These are phyloP conservation scores for Lophotis ruficrista DNA, from an alignment of 2,113 vertebrate genomes.

Conservation along the genomic window DNA sequence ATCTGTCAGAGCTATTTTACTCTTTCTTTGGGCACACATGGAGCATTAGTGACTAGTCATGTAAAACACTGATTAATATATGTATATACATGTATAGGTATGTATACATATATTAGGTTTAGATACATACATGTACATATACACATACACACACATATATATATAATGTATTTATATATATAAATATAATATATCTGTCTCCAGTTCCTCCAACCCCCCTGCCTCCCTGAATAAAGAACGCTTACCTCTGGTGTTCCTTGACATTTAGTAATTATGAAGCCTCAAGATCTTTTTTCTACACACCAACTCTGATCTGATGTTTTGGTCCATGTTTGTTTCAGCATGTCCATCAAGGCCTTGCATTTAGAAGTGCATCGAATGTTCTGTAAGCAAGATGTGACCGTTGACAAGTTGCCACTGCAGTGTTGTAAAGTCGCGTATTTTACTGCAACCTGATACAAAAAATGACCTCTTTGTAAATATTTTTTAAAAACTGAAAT, in stretches of 20 bases:
- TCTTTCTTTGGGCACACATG: not conserved
- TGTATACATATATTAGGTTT: no score
- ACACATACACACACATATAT: no score
- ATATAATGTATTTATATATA: no score
- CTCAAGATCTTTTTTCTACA: not conserved
- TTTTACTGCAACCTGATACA: not conserved
- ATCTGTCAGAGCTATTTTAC: not conserved
- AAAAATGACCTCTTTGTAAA: not conserved
- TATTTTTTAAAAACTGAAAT: not conserved
- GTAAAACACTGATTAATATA: not conserved
- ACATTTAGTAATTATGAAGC: not conserved
- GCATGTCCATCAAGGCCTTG: not conserved
- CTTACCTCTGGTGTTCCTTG: not conserved
- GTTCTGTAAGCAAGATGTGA: not conserved
- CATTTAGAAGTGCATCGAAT: not conserved
- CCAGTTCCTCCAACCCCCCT: rapidly evolving
- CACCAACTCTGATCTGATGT: not conserved
- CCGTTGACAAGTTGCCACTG: not conserved
- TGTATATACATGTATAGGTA: no score
- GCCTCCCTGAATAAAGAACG: not conserved
- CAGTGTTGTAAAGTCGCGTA: not conserved
- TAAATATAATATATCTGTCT: not conserved
- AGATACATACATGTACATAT: no score
- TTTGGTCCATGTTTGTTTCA: not conserved
- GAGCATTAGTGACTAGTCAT: not conserved